Percentiles rank a stretch among this genome's conserved stretches.
These are phyloP conservation scores for Dallia pectoralis DNA, from an alignment of 2,797 vertebrate species.

Conservation along the genomic window DNA sequence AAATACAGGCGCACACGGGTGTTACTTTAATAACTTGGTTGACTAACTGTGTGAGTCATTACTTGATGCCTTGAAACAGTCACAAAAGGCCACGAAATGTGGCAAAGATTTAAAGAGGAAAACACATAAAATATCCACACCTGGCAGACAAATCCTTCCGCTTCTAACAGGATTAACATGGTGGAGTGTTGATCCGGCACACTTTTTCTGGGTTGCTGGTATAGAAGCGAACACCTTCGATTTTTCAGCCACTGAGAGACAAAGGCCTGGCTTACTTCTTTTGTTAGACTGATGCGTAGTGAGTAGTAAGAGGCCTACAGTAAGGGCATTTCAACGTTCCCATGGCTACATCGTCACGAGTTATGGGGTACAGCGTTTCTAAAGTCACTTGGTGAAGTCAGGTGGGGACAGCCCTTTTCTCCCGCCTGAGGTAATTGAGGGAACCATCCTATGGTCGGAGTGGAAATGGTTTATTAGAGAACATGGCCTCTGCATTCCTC, in stretches of 20 bases:
- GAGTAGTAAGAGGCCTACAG: not conserved
- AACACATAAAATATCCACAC: not conserved
- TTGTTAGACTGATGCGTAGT: not conserved
- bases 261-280: not conserved
- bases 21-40: not conserved
- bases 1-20: not conserved
- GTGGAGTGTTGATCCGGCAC: not conserved
- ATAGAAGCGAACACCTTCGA: not conserved
- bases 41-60: not conserved
- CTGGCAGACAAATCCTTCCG: not conserved
- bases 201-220: not conserved
- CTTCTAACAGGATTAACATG: not conserved
- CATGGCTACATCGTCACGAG: not conserved
- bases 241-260: not conserved
- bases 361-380: not conserved
- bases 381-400: not conserved
- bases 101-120: not conserved
- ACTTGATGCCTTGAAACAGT: not conserved
- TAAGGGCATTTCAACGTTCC: not conserved
- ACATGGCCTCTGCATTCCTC: conserved; percentile 3
- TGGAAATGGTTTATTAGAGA: not conserved
- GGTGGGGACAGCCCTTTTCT: not conserved
- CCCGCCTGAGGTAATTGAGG: not conserved
- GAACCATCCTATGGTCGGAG: not conserved
- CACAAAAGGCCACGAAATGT: not conserved